phyloP scores from a whole-genome alignment of 92 coral and sea anemone species.

The Phenganax marumi region DNA sequence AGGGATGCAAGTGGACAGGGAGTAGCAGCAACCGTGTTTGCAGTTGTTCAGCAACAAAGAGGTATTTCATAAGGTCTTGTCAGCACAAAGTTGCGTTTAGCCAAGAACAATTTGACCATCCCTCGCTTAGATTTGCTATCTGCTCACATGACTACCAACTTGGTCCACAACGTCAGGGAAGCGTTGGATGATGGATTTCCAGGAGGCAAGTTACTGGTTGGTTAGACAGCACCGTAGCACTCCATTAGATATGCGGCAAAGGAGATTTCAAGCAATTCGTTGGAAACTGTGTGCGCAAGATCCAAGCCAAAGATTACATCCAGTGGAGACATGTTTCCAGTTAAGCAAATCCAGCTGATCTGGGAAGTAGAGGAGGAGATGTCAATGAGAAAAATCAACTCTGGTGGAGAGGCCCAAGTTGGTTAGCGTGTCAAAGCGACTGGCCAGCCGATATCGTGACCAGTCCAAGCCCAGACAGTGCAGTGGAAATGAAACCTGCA shows the following conservation, averaged over 20 bases:
- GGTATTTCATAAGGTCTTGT: conserved; percentile 10
- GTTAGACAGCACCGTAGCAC: conserved; percentile 51
- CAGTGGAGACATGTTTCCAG: conserved; percentile 42
- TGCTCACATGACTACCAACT: conserved; percentile 40
- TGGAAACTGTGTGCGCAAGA: conserved; percentile 35
- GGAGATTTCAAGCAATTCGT: conserved; percentile 51
- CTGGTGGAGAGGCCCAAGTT: too few species aligned
- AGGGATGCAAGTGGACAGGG: conserved; percentile 43
- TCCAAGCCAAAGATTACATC: conserved; percentile 11
- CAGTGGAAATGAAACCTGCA: too few species aligned
- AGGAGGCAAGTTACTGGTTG: conserved; percentile 25
- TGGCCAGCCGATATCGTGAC: too few species aligned
- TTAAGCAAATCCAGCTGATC: too few species aligned
- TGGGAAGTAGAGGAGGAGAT: too few species aligned
- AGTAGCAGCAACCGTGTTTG: conserved; percentile 22
- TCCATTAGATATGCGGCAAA: conserved; percentile 38
- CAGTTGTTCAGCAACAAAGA: not conserved
- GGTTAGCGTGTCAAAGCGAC: too few species aligned
- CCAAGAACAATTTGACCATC: conserved; percentile 24
- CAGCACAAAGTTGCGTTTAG: conserved; percentile 2
- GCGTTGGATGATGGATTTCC: conserved; percentile 40
- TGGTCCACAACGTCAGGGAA: not conserved
- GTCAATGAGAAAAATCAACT: too few species aligned
- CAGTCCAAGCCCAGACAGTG: too few species aligned
- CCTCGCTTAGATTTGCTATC: conserved; percentile 36